Evolutionary conservation across 53 echinoderm and acorn worm species (phyloP), one percentile per base, ranked within the genome.

Genomic region (Temnopleurus reevesii): DNA sequence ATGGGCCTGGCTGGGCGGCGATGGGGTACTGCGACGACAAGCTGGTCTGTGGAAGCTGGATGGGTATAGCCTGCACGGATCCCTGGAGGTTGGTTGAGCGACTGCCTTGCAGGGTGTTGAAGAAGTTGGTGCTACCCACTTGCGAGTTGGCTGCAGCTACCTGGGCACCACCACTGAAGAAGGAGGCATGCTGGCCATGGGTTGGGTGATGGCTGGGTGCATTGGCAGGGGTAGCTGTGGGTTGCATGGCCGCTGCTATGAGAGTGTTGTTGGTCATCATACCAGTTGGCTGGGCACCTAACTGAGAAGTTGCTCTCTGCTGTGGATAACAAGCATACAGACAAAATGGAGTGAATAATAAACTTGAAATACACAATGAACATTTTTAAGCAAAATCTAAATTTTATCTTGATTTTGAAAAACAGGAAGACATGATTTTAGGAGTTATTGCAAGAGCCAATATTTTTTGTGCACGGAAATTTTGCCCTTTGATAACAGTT

Each of bases 121-220:
- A 86, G 63, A 86, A 86, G 64, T 86, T 86, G 86, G 86, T 86
- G 64, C 86, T 86, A 27, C 86, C 86, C 26, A 60, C 86, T 26
- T 86, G 86, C 9, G 86, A 86, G 86, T 86, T 86, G 0, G 86
- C 86, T 6, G 84, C 84, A 36, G 84, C 84, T 5, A 61, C 53
- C 59, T 61, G 44, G 29, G 86, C 86, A 18, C 86, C 86, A 17
- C 86, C 86, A 18, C 86, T 86, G 64, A 86, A 86, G 86, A 86
- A 86, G 44, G 86, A 86, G 36, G 86, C 60, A 45, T 86, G 86
- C 63, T 86, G 86, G 29, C 86, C 86, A 23, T 86, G 86, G 2
- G 86, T 45, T 26, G 86, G 86, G 30, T 60, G 61, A 64, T 43
- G 45, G 46, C 46, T 25, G 4, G 61, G 86, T 60, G 86, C 46